These are phyloP conservation scores for Sigmodon hispidus DNA, from an alignment of 2,113 vertebrate genomes.

Conservation along the genomic window DNA sequence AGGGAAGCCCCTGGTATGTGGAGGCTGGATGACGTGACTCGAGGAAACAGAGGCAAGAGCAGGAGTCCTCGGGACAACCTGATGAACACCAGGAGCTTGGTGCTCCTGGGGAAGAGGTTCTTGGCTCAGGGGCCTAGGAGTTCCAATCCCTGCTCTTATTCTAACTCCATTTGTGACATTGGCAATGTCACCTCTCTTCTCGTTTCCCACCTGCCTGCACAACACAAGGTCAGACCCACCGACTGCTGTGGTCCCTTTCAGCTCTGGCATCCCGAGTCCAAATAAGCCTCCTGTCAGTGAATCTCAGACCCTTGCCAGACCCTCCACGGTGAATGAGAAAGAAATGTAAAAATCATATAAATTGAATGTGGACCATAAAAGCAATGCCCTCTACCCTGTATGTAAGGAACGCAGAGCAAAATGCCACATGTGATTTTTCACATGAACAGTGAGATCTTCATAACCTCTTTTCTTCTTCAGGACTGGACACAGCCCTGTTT, in stretches of 20 bases:
- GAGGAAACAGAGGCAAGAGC: too few species aligned
- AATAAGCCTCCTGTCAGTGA: background rate
- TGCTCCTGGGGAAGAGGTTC: background rate
- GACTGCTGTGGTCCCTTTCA: background rate
- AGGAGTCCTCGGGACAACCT: background rate
- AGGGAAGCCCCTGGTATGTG: background rate
- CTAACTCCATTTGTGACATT: background rate
- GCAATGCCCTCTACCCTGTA: constrained; percentile 30
- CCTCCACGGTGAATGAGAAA: constrained; percentile 30
- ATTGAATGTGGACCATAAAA: constrained; percentile 39
- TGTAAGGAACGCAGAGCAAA: constrained; percentile 31
- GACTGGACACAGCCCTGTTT: background rate
- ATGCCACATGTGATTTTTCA: background rate
- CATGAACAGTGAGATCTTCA: background rate
- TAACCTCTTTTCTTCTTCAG: background rate
- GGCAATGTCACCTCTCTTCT: background rate
- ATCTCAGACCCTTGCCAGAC: constrained; percentile 37
- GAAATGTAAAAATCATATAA: constrained; percentile 40
- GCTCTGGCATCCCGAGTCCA: background rate
- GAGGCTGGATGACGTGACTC: fast-evolving
- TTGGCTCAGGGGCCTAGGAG: background rate
- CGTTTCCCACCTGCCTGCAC: background rate
- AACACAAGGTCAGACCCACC: background rate
- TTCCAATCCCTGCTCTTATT: background rate
- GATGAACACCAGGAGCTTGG: background rate